phyloP scores from a whole-genome alignment of 2,888 invertebrate genomes.

The Sympetrum striolatum region DNA sequence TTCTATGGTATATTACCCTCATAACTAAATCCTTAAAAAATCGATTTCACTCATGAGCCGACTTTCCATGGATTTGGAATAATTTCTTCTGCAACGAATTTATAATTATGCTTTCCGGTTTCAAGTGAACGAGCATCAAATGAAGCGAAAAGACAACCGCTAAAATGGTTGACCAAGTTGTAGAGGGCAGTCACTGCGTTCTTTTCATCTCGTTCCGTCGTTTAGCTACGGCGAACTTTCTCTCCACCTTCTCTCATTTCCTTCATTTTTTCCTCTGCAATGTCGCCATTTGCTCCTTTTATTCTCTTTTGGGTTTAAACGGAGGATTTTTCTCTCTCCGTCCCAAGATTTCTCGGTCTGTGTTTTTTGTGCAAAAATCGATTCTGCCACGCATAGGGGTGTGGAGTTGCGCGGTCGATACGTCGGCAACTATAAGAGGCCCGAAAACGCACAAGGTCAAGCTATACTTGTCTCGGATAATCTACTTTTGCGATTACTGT shows the following conservation, averaged over 20 bases:
- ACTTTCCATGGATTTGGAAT: no score
- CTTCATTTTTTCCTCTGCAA: neutral
- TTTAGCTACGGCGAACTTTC: neutral
- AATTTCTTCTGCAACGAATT: no score
- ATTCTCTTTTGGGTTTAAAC: neutral
- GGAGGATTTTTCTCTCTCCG: neutral
- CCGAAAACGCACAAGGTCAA: neutral
- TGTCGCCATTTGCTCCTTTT: neutral
- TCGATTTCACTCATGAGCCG: no score
- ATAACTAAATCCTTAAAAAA: no score
- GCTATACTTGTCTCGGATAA: neutral
- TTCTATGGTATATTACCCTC: no score
- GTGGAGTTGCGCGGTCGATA: neutral
- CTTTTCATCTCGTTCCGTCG: neutral
- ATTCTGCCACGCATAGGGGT: neutral
- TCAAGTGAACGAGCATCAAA: no score
- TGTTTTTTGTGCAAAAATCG: neutral
- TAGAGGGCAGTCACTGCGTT: neutral
- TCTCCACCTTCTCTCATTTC: neutral
- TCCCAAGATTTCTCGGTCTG: neutral
- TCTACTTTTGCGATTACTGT: no score
- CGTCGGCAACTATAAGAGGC: neutral
- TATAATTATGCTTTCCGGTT: no score
- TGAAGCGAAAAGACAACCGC: neutral
- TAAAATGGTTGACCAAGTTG: no score